phyloP scores from a whole-genome alignment of 2,113 vertebrate species.

The Triplophysa tibetana region DNA sequence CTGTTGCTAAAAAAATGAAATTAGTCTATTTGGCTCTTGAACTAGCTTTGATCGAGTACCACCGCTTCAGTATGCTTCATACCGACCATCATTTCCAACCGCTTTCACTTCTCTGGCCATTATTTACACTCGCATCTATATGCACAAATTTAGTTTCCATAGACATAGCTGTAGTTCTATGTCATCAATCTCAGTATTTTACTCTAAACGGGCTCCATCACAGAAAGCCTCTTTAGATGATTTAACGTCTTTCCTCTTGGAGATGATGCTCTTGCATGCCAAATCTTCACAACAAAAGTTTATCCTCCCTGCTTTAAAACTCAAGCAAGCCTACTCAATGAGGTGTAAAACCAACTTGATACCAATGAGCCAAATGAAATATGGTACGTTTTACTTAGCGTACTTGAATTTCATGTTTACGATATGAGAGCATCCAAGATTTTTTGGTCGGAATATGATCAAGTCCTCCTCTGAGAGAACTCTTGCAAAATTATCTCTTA shows the following conservation, averaged over 20 bases:
- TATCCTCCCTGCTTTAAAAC: constrained; percentile 64
- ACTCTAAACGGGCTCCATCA: constrained; percentile 60
- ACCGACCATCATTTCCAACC: background rate
- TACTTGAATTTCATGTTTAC: constrained; percentile 11
- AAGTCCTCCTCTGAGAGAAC: constrained; percentile 18
- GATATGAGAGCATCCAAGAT: constrained; percentile 7
- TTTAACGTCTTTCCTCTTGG: constrained; percentile 67
- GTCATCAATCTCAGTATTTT: constrained; percentile 45
- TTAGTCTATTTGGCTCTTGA: background rate
- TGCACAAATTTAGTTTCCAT: constrained; percentile 57
- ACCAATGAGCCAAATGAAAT: constrained; percentile 31
- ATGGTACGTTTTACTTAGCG: background rate
- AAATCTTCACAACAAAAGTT: constrained; percentile 60
- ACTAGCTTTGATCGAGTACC: background rate
- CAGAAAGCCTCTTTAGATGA: constrained; percentile 70
- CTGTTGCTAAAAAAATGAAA: background rate
- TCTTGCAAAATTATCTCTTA: background rate
- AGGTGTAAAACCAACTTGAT: constrained; percentile 21
- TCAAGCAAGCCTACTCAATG: constrained; percentile 29
- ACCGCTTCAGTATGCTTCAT: background rate
- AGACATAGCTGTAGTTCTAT: constrained; percentile 58
- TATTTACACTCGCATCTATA: constrained; percentile 56
- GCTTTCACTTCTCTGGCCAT: background rate
- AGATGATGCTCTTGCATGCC: constrained; percentile 29
- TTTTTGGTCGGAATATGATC: background rate